Percentiles rank a stretch among this genome's conserved stretches.
phyloP scores from a whole-genome alignment of 2,797 vertebrate species.

The Pygocentrus nattereri region DNA sequence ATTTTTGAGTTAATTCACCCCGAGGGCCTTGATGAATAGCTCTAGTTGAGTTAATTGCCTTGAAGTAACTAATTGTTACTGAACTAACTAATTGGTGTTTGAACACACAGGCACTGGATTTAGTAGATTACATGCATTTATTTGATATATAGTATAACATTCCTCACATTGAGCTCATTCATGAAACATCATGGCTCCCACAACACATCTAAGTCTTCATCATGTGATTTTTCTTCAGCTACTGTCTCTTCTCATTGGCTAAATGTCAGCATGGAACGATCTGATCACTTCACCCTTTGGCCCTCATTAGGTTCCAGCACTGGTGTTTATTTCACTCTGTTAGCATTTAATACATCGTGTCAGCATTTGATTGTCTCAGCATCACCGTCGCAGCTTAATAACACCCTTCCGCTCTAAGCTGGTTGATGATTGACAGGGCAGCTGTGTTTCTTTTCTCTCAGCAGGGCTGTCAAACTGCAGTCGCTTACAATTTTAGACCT shows the following conservation, averaged over 20 bases:
- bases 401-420: neutral
- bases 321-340: slow-evolving; percentile 39
- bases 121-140: no score
- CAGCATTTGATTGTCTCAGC: slow-evolving; percentile 10
- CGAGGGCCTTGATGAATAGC: no score
- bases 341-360: neutral
- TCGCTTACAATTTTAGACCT: neutral
- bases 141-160: no score
- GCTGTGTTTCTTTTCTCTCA: neutral
- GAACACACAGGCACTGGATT: no score
- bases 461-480: neutral
- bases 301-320: neutral
- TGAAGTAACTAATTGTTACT: no score
- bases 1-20: no score
- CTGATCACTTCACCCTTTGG: neutral
- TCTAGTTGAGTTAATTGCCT: no score
- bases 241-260: neutral
- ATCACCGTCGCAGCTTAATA: neutral
- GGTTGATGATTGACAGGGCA: slow-evolving; percentile 20
- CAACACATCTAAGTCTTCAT: neutral
- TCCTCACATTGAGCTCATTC: no score
- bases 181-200: no score
- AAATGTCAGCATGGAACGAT: no score
- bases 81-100: no score
- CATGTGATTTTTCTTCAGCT: neutral